A percentile compares a stretch with the other conserved stretches of the same genome.
These are phyloP conservation scores for Heliconius charithonia DNA, from an alignment of 2,888 invertebrate genomes.

Conservation along the genomic window DNA sequence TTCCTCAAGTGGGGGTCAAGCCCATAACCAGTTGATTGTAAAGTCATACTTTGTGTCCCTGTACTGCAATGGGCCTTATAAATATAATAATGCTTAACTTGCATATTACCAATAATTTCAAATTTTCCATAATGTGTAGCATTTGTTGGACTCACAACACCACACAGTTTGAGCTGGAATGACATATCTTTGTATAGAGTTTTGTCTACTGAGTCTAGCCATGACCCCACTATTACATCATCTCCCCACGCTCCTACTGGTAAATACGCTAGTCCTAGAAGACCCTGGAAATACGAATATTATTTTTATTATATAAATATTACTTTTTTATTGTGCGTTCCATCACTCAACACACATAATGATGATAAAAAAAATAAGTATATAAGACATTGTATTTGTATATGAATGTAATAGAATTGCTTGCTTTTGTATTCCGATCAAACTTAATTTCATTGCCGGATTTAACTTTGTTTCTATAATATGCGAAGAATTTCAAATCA, in stretches of 20 bases:
- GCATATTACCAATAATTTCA: constrained; percentile 71
- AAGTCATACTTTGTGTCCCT: too few relatives aligned
- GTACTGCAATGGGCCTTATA: not conserved
- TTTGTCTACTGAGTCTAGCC: constrained; percentile 72
- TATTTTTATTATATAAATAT: not conserved
- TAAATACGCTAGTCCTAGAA: constrained; percentile 84
- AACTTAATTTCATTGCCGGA: not conserved
- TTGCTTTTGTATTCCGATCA: too few relatives aligned
- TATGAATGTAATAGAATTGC: too few relatives aligned
- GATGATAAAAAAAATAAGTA: too few relatives aligned
- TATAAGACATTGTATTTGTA: too few relatives aligned
- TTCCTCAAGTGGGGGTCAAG: too few relatives aligned
- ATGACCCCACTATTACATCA: constrained; percentile 67
- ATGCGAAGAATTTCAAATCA: too few relatives aligned
- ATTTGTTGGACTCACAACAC: constrained; percentile 66
- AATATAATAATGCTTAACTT: not conserved
- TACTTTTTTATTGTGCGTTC: too few relatives aligned
- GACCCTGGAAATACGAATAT: constrained; percentile 71
- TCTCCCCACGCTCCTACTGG: constrained; percentile 75
- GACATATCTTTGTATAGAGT: constrained; percentile 67
- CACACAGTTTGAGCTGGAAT: constrained; percentile 85
- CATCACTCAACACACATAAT: too few relatives aligned
- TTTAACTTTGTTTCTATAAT: too few relatives aligned
- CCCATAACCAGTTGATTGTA: too few relatives aligned
- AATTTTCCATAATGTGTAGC: constrained; percentile 78